These are phyloP conservation scores for Nomada flava DNA, from an alignment of 2,888 invertebrate species.

Conservation along the genomic window DNA sequence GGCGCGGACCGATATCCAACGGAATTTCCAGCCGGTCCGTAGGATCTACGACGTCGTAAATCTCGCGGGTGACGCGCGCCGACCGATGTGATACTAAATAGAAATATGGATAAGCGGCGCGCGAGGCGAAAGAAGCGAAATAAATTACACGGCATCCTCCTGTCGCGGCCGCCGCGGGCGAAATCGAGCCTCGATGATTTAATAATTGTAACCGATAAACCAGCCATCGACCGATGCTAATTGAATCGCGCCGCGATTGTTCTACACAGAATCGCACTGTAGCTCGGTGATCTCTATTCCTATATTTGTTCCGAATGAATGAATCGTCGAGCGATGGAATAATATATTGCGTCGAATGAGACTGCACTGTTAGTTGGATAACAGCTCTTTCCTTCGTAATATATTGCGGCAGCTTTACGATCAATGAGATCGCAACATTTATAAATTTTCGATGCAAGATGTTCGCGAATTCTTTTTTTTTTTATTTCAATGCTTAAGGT, in stretches of 20 bases:
- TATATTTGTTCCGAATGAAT: too few relatives aligned
- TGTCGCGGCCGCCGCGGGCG: slow-evolving; percentile 26
- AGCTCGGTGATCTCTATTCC: too few relatives aligned
- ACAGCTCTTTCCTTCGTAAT: too few relatives aligned
- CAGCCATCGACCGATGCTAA: slow-evolving; percentile 44
- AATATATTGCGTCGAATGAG: too few relatives aligned
- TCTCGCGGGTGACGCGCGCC: slow-evolving; percentile 57
- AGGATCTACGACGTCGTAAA: slow-evolving; percentile 77
- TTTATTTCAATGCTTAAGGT: too few relatives aligned
- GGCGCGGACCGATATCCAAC: slow-evolving; percentile 45
- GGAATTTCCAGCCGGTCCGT: slow-evolving; percentile 64
- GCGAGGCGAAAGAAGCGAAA: slow-evolving; percentile 53
- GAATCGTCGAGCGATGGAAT: too few relatives aligned
- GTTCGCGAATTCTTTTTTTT: too few relatives aligned
- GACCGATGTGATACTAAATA: slow-evolving; percentile 58
- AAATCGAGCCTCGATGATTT: slow-evolving; percentile 55
- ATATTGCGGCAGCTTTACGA: too few relatives aligned
- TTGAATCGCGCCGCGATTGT: slow-evolving; percentile 39
- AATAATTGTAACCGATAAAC: slow-evolving; percentile 56
- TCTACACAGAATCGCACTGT: too few relatives aligned
- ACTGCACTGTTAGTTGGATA: too few relatives aligned
- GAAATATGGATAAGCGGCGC: slow-evolving; percentile 58
- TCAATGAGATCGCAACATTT: too few relatives aligned
- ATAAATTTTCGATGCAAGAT: too few relatives aligned
- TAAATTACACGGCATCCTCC: slow-evolving; percentile 50